Evolutionary conservation across 2,888 invertebrate genomes (phyloP).

Genomic region (Homarus gammarus): DNA sequence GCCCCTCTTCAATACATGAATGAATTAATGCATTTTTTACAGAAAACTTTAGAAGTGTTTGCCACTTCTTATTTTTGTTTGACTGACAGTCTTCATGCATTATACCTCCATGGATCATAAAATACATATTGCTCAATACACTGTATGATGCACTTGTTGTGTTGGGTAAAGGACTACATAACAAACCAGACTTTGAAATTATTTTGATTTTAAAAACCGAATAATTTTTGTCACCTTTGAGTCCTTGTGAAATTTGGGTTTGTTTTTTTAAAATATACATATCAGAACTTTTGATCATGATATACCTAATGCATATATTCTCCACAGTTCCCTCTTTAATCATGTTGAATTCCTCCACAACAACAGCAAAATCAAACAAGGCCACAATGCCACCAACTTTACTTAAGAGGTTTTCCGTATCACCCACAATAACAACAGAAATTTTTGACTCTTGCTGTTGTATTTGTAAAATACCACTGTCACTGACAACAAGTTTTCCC

Average conservation of each 20-base stretch:
- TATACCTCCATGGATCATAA: conserved; percentile 16
- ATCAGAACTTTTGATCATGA: conserved; percentile 2
- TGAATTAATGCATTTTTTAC: conserved; percentile 9
- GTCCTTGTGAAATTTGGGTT: neutral
- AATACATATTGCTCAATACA: conserved; percentile 4
- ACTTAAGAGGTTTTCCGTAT: neutral
- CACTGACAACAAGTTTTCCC: neutral
- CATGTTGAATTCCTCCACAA: conserved; percentile 29
- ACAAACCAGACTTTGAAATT: conserved; percentile 31
- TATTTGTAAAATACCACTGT: conserved; percentile 26
- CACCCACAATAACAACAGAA: conserved; percentile 13
- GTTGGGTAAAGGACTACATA: conserved; percentile 3
- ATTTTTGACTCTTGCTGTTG: conserved; percentile 1
- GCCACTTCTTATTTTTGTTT: conserved; percentile 4
- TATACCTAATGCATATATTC: conserved; percentile 9
- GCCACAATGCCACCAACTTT: conserved; percentile 30
- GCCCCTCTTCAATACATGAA: conserved; percentile 30
- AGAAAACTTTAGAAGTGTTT: conserved; percentile 33
- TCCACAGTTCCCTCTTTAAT: neutral
- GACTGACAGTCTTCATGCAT: neutral
- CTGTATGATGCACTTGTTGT: neutral
- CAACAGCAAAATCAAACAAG: neutral
- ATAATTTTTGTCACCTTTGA: neutral
- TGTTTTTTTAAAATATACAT: conserved; percentile 6
- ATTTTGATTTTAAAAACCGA: neutral